Base-by-base conservation (phyloP, 64 coral and sea anemone genomes). In the Dendronephthya gigantea region DNA sequence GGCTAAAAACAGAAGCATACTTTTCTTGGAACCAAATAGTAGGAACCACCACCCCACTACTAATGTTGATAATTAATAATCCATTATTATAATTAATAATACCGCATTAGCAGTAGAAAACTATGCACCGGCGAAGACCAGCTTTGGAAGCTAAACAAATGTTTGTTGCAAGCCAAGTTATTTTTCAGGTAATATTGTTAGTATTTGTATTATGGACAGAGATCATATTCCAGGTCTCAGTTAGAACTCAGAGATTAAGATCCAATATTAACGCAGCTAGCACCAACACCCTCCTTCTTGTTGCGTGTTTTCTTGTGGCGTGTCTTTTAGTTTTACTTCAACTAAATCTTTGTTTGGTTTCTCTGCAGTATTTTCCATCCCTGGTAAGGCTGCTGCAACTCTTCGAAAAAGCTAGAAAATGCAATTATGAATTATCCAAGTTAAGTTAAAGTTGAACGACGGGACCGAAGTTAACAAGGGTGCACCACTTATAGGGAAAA, bases 341-440 rank as follows among this genome's bases (percentile, higher is more conserved):
- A 96, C 90, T 56, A 96, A 88, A 43, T 96, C 95, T 85, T 98
- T 98, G 82, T 98, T 93, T 38, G 87, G 38, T 88, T 98, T 98
- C 30, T 98, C 95, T 88, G 95, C 82, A 13, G 95, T 93, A n/a
- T 92, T 98, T 85, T 98, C 95, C 95, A 98, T 98, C 82, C 95
- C 95, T 49, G 95, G 95, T 48, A 98, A 89, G 36, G 95, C 95
- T 3, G 95, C 95, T 13, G 95, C 95, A 68, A 98, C 95, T 87
- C 92, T 89, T 88, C 95, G 87, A 82, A 98, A 98, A 30, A 98
- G 87, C 95, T 98, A 65, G 8, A 39, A 37, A 83, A 90, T 23
- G 19, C 25, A 62, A 1, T 16, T 1, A 52, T 16, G 8, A 1
- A 52, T 16, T 52, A 52, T 52, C 1, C 9, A 52, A 52, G 50